phyloP scores from a whole-genome alignment of 2,888 invertebrate species.

The Choreutis nemorana region DNA sequence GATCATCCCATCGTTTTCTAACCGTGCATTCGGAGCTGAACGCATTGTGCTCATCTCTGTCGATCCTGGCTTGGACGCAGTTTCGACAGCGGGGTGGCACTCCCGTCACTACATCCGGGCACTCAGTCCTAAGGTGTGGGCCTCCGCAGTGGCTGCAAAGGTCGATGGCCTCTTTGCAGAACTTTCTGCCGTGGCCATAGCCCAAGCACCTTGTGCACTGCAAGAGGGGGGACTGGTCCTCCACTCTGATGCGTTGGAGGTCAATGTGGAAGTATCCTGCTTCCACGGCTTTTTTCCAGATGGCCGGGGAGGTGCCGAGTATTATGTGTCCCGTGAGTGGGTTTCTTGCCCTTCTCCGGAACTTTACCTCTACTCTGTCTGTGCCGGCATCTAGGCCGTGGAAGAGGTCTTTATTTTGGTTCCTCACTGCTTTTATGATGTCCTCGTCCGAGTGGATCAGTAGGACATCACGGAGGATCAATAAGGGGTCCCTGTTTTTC shows the following conservation, averaged over 20 bases:
- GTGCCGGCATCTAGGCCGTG: neutral
- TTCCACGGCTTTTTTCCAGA: neutral
- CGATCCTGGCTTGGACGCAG: constrained; percentile 6
- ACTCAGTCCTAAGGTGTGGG: constrained; percentile 3
- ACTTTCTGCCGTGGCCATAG: constrained; percentile 7
- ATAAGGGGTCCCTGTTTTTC: neutral
- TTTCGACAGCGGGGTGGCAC: constrained; percentile 6
- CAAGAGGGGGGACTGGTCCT: constrained; percentile 11
- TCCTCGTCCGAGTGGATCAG: neutral
- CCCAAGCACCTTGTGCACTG: constrained; percentile 10
- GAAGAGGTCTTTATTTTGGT: neutral
- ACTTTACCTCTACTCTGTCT: neutral
- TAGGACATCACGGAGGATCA: neutral
- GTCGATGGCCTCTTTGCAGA: constrained; percentile 7
- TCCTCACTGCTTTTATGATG: neutral
- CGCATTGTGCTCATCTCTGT: constrained; percentile 5
- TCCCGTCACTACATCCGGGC: neutral
- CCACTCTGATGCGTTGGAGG: constrained; percentile 4
- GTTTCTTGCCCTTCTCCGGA: neutral
- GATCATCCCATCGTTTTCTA: constrained; percentile 8
- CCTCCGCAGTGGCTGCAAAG: constrained; percentile 9
- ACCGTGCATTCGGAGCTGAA: constrained; percentile 7
- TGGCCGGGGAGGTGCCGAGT: neutral
- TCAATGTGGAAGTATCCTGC: constrained; percentile 2
- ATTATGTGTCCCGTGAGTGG: neutral